Conservation (phyloP, 2,888 invertebrate genomes). For the Allygus modestus region DNA sequence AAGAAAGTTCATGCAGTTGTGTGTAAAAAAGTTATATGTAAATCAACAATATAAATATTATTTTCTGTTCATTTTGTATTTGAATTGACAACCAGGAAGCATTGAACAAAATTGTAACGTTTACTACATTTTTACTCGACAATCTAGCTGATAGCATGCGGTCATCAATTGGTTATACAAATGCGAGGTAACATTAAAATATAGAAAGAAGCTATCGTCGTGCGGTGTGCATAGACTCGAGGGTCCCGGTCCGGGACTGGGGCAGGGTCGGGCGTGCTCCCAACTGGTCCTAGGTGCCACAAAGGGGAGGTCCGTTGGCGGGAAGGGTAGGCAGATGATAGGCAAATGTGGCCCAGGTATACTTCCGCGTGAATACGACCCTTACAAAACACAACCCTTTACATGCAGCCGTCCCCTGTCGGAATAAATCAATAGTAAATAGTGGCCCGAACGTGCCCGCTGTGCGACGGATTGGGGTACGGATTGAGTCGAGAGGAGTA, state of each 20-base stretch:
- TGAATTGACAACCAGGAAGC: no score
- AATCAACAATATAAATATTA: no score
- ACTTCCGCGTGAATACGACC: conserved; percentile 46
- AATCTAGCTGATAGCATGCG: no score
- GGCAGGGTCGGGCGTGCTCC: neutral
- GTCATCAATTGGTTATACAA: no score
- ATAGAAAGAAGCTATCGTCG: no score
- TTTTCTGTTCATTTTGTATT: no score
- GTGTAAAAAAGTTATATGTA: no score
- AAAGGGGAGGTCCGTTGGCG: conserved; percentile 58
- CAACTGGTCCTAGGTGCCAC: conserved; percentile 34
- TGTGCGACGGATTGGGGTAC: neutral
- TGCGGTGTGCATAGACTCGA: neutral
- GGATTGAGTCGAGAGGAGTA: neutral
- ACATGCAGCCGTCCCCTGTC: conserved; percentile 52
- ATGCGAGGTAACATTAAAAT: no score
- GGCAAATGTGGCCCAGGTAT: conserved; percentile 48
- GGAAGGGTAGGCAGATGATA: conserved; percentile 55
- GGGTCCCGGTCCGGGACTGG: neutral
- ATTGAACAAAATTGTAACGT: no score
- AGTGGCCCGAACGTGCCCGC: conserved; percentile 20
- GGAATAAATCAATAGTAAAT: conserved; percentile 55
- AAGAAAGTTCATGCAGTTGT: no score
- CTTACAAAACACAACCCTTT: conserved; percentile 28
- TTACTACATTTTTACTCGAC: no score